Base-by-base conservation (phyloP, 1,140 invertebrate genomes). In the Spodoptera litura region DNA sequence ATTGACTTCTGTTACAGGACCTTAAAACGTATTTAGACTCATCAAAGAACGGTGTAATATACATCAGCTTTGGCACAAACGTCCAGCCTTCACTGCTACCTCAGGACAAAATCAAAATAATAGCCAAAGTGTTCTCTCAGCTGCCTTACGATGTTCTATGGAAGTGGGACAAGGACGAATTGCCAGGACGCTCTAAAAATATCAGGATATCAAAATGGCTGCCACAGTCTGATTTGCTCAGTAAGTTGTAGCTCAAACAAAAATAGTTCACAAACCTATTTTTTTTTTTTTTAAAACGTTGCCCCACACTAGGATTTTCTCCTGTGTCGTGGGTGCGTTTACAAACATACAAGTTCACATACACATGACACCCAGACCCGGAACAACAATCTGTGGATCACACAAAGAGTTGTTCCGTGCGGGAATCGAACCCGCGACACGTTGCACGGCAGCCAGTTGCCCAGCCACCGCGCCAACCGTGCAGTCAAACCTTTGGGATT, bases 41-140 rank as follows among this genome's bases (percentile, higher is more conserved):
- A 3, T 88, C 83, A 4, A 78, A 76, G 11, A 79, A 86, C 27
- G 85, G 84, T 44, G 92, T 95, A 0, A 87, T 96, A 27, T 87
- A 94, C 72, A 86, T 96, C 62, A 94, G 93, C 44, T 89, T 96
- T 77, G 96, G 96, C 8, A 95, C 95, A 11, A 95, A 95, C 74
- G 79, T 96, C 0, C 91, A 92, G 44, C 89, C 93, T 11, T 87
- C 90, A 0, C 62, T 90, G 8, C 81, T 96, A 11, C 86, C 93
- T 0, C 64, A 81, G 0, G 88, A 93, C 2, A 92, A 89, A 25
- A 81, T 92, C 2, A 71, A 87, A 15, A 90, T 88, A 6, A 92
- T 96, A 38, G 87, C 92, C 55, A 85, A 91, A 49, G 93, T 91
- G 6, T 93, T 96, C 66, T 82, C 92, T 4, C 64, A 90, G 78